Evolutionary conservation across 2,888 invertebrate genomes (phyloP), one percentile per base, ranked within the genome.

Genomic region (Cataglyphis albicans): DNA sequence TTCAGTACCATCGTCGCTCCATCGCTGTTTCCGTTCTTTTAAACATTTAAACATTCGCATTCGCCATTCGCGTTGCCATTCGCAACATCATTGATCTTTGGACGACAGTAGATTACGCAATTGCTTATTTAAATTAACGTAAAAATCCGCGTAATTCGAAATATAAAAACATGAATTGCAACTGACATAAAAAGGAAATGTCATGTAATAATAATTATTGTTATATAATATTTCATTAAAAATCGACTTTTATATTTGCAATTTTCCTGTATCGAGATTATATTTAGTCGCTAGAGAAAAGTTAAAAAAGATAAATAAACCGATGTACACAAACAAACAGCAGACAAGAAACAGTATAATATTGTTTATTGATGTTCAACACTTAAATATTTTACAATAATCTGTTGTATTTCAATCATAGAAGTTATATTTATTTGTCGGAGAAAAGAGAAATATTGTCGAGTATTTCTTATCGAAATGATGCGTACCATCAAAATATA

Each of bases 21-120:
- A 84, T 57, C 75, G 64, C 38, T n/a, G 35, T 25, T 48, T 35
- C 32, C 12, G 61, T 65, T 59, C 52, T 29, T 25, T 21, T 44
- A 61, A 68, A 63, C 75, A 3, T 68, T 78, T 44, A 35, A 35
- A 35, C 35, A 35, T 35, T 35, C 65, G 32, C 57, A 21, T 67
- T 67, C 44, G 61, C 44, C 35, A 35, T 35, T 35, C 35, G 9
- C 57, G 25, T 64, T 57, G 9, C 7, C n/a, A 12, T 12, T 21
- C 12, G 21, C 21, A 21, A 41, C 12, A 15, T 9, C 15, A 29
- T 41, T 15, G 55, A 57, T 41, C 59, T 32, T 15, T 15, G 41
- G 5, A 18, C 21, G 21, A 67, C 41, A 55, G 15, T 67, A 44
- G 44, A 68, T 78, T 78, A 15, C 3, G 32, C 41, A n/a, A 7